A percentile compares a stretch with the other conserved stretches of the same genome.
These are phyloP conservation scores for Acanthurus lineatus DNA, from an alignment of 2,797 vertebrate genomes.

Conservation along the genomic window DNA sequence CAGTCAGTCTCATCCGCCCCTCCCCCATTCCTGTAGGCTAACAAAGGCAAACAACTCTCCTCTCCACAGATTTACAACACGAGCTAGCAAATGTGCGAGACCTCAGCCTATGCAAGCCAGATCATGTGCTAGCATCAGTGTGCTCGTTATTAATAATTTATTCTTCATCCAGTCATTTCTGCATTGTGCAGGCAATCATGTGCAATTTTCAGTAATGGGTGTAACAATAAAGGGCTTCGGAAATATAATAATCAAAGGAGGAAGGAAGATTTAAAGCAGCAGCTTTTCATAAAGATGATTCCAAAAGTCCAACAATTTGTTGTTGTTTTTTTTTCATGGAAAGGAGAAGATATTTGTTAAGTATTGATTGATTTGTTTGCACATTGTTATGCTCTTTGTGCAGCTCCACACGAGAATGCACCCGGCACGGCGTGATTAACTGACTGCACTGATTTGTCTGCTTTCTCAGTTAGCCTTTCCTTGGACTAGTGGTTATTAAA, in stretches of 20 bases:
- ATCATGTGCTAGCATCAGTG: not conserved
- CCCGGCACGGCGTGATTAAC: conserved; percentile 1
- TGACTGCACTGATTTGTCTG: conserved; percentile 29
- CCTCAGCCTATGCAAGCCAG: not conserved
- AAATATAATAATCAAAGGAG: not conserved
- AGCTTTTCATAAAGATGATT: conserved; percentile 1
- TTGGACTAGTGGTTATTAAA: conserved; percentile 35
- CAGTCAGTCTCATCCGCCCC: conserved; percentile 25
- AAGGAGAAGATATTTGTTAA: conserved; percentile 3
- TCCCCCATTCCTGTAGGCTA: conserved; percentile 19
- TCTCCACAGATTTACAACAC: conserved; percentile 13
- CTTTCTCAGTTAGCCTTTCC: conserved; percentile 16
- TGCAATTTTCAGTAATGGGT: not conserved
- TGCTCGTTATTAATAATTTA: conserved; percentile 1
- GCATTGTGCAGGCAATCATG: not conserved
- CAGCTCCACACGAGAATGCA: not conserved
- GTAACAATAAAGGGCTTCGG: not conserved
- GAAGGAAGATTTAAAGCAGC: not conserved
- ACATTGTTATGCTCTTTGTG: not conserved
- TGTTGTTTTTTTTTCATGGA: not conserved
- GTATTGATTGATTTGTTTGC: not conserved
- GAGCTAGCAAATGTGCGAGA: not conserved
- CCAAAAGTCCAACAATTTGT: too few relatives aligned
- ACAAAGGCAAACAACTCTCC: conserved; percentile 13
- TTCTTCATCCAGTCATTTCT: conserved; percentile 15